Evolutionary conservation across 2,113 vertebrate species (phyloP).

Genomic region (Prunella fulvescens): DNA sequence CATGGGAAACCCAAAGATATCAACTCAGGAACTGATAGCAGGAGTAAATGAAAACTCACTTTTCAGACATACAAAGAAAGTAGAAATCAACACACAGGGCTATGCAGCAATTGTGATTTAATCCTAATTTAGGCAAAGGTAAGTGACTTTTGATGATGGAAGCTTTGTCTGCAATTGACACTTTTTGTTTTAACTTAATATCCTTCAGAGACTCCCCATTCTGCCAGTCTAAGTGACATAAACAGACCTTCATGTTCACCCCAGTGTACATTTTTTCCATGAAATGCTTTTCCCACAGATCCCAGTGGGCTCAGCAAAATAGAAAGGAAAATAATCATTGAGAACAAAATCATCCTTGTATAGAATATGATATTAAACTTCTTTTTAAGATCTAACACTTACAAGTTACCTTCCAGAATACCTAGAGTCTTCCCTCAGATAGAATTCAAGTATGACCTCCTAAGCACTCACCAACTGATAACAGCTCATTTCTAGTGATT

Average conservation of each 20-base stretch:
- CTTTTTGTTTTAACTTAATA: not conserved
- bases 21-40: not conserved
- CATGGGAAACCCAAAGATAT: not conserved
- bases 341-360: not conserved
- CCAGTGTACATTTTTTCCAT: not conserved
- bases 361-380: not conserved
- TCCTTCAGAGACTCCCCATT: not conserved
- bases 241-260: fast-evolving
- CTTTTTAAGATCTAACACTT: not conserved
- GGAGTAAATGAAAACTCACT: not conserved
- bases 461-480: not conserved
- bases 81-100: not conserved
- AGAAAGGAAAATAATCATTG: not conserved
- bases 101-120: not conserved
- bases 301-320: not conserved
- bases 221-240: not conserved
- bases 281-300: not conserved
- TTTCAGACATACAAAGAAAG: not conserved
- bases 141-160: not conserved
- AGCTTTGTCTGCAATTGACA: not conserved
- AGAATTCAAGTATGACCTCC: not conserved
- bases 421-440: not conserved
- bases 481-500: not conserved
- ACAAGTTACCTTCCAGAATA: not conserved
- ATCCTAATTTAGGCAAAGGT: not conserved